These are phyloP conservation scores for Folsomia candida DNA, from an alignment of 2,888 invertebrate species.

Conservation along the genomic window DNA sequence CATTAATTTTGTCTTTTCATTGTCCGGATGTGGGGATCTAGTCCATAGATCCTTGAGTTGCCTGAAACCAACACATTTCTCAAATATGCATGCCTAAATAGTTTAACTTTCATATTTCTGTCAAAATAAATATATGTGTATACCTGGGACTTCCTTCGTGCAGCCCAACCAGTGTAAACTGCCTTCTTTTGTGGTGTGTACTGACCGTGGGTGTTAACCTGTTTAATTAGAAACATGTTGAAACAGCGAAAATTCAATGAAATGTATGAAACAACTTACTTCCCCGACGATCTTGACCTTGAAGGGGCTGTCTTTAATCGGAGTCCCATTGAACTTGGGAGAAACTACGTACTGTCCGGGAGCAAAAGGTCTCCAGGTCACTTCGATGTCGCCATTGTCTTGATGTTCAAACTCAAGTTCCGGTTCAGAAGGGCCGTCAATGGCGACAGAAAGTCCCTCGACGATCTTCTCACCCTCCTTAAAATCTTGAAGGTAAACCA, in stretches of 20 bases:
- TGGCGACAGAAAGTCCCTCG: slow-evolving; percentile 30
- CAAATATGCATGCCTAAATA: too few species aligned
- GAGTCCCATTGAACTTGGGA: slow-evolving; percentile 33
- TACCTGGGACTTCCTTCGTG: slow-evolving; percentile 34
- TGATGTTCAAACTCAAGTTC: slow-evolving; percentile 37
- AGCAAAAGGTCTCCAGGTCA: slow-evolving; percentile 28
- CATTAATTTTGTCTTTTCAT: too few species aligned
- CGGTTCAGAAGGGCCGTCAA: slow-evolving; percentile 36
- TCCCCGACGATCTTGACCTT: slow-evolving; percentile 37
- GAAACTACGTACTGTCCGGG: slow-evolving; percentile 27
- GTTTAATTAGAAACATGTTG: too few species aligned
- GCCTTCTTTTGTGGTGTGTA: slow-evolving; percentile 31
- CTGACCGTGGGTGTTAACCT: slow-evolving; percentile 37
- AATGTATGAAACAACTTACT: too few species aligned
- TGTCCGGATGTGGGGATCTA: too few species aligned
- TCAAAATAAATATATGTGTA: slow-evolving; percentile 14
- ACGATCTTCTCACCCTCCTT: slow-evolving; percentile 33
- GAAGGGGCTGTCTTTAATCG: slow-evolving; percentile 38
- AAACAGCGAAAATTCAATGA: too few species aligned
- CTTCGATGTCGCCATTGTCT: slow-evolving; percentile 34
- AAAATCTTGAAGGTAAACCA: slow-evolving; percentile 37
- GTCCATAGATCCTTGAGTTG: too few species aligned
- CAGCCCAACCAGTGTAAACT: slow-evolving; percentile 38
- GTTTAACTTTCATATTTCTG: not conserved
- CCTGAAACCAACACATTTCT: too few species aligned